Evolutionary conservation across 2,797 vertebrate genomes (phyloP).

Genomic region (Rousettus madagascariensis): DNA sequence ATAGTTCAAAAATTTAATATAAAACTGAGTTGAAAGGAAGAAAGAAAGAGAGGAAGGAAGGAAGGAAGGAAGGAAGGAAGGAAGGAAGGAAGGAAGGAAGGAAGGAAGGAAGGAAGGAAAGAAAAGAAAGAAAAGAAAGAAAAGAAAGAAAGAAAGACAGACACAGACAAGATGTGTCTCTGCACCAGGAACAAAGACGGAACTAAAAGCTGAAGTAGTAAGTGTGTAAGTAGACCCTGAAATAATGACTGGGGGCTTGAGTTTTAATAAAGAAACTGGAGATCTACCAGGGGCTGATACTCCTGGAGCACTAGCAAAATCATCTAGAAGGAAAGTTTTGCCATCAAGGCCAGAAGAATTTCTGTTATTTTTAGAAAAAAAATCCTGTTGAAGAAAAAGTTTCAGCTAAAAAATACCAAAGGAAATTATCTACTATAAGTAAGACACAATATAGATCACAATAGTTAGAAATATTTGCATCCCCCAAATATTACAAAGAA

Average conservation of each 20-base stretch:
- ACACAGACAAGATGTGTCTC: not conserved
- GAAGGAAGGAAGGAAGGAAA: not conserved
- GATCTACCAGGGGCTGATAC: not conserved
- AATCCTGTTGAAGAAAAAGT: not conserved
- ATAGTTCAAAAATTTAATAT: not conserved
- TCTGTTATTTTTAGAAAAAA: not conserved
- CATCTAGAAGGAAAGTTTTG: not conserved
- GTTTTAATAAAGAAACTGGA: not conserved
- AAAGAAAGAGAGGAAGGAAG: not conserved
- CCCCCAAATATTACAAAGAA: not conserved
- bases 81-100: not conserved
- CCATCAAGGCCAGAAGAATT: not conserved
- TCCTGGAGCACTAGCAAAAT: not conserved
- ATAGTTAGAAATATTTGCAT: not conserved
- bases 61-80: not conserved
- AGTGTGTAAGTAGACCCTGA: not conserved
- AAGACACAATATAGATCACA: not conserved
- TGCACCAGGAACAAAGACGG: not conserved
- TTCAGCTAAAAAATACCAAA: not conserved
- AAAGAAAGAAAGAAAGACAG: too few species aligned
- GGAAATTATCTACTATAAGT: not conserved
- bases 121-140: rapidly evolving
- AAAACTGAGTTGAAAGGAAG: not conserved
- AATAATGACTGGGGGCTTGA: not conserved
- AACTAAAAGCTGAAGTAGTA: not conserved